Percentiles rank a stretch among this genome's conserved stretches.
phyloP scores from a whole-genome alignment of 64 coral and sea anemone genomes.

The Pocillopora damicornis region DNA sequence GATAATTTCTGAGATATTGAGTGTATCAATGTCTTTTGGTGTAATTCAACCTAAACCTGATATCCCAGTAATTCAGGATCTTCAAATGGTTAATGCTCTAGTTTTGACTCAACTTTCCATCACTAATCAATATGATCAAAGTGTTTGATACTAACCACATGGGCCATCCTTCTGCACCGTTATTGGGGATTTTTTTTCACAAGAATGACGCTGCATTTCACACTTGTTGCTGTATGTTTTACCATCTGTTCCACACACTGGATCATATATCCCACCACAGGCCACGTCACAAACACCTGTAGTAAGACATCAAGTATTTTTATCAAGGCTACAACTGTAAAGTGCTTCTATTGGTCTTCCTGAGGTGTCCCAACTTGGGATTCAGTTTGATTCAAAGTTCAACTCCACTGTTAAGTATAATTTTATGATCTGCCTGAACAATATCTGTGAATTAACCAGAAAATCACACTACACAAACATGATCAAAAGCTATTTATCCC shows the following conservation, averaged over 20 bases:
- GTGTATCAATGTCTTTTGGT: too few species aligned
- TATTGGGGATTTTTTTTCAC: conserved; percentile 14
- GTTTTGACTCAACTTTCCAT: too few species aligned
- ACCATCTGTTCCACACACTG: conserved; percentile 53
- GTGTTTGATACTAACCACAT: background rate
- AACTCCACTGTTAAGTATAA: too few species aligned
- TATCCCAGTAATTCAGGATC: too few species aligned
- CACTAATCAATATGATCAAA: background rate
- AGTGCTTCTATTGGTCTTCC: background rate
- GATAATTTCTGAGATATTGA: too few species aligned
- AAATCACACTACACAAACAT: too few species aligned
- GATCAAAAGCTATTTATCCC: too few species aligned
- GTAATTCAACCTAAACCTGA: too few species aligned
- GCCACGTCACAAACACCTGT: background rate
- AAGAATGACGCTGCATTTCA: conserved; percentile 33
- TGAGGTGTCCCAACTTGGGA: background rate
- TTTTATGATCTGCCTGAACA: too few species aligned
- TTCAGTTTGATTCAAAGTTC: too few species aligned
- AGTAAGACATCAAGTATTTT: background rate
- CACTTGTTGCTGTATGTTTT: conserved; percentile 40
- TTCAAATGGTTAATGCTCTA: too few species aligned
- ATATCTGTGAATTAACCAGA: too few species aligned
- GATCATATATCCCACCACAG: background rate
- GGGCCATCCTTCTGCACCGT: conserved; percentile 10
- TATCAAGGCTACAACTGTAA: background rate